These are phyloP conservation scores for Antennarius maculatus DNA, from an alignment of 2,797 vertebrate species.

Conservation along the genomic window DNA sequence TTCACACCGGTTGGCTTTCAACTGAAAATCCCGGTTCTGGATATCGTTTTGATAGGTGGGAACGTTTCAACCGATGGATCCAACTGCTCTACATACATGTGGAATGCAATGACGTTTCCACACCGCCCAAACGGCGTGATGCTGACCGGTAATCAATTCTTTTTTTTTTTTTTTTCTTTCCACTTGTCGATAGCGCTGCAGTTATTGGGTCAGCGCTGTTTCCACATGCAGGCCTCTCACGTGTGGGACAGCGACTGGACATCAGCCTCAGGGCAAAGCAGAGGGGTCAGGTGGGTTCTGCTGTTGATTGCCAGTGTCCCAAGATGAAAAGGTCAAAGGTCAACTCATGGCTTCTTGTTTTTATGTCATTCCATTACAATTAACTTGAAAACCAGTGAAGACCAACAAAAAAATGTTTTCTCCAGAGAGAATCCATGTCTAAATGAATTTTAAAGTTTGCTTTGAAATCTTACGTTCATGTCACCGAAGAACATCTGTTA, in stretches of 20 bases:
- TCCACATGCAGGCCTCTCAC: conserved; percentile 53
- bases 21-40: conserved; percentile 2
- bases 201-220: conserved; percentile 62
- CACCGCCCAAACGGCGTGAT: conserved; percentile 21
- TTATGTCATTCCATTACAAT: neutral
- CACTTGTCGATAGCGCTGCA: conserved; percentile 59
- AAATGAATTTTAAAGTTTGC: conserved; percentile 7
- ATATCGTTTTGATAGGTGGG: neutral
- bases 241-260: conserved; percentile 40
- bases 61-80: conserved; percentile 10
- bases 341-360: conserved; percentile 12
- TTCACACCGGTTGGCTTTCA: neutral
- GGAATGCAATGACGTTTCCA: conserved; percentile 3
- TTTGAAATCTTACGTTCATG: conserved; percentile 15
- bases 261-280: conserved; percentile 36
- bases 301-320: conserved; percentile 9
- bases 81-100: conserved; percentile 18
- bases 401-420: neutral
- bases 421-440: neutral
- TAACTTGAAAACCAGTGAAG: neutral
- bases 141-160: conserved; percentile 54
- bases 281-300: conserved; percentile 10
- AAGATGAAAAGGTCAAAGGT: conserved; percentile 28
- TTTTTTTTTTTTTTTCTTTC: conserved; percentile 49
- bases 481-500: conserved; percentile 13